Conservation (phyloP, 1,140 invertebrate species). For the Ceratina calcarata region DNA sequence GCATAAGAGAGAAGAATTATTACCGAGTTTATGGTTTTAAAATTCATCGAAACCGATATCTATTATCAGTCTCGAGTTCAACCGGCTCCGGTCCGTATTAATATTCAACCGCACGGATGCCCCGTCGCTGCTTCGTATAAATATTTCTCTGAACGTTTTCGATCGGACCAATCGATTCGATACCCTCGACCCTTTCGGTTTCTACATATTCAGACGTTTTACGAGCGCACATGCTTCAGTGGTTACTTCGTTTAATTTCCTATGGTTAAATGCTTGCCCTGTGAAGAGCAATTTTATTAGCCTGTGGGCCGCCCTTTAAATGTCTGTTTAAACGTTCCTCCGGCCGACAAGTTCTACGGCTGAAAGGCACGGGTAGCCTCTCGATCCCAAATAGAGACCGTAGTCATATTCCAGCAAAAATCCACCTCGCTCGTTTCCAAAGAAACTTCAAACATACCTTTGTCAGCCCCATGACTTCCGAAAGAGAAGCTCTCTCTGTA, state of each 20-base stretch:
- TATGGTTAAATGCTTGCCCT: too few relatives aligned
- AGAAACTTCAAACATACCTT: background rate
- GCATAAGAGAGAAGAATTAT: background rate
- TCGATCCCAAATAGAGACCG: background rate
- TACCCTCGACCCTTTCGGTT: too few relatives aligned
- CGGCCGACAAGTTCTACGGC: background rate
- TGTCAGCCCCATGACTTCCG: background rate
- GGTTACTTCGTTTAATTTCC: too few relatives aligned
- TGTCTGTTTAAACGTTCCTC: background rate
- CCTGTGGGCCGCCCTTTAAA: background rate
- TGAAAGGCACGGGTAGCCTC: background rate
- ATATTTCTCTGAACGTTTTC: too few relatives aligned
- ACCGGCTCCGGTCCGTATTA: background rate
- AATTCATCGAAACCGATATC: background rate
- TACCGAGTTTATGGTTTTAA: background rate
- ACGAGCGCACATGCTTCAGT: too few relatives aligned
- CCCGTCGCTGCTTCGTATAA: too few relatives aligned
- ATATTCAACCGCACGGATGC: background rate
- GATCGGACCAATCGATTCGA: too few relatives aligned
- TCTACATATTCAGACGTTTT: too few relatives aligned
- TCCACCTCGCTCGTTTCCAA: background rate
- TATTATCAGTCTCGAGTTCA: background rate
- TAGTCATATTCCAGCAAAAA: background rate
- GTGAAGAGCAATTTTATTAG: background rate
- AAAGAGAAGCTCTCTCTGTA: too few relatives aligned